phyloP scores from a whole-genome alignment of 1,140 invertebrate species.

The Drosophila pachea region DNA sequence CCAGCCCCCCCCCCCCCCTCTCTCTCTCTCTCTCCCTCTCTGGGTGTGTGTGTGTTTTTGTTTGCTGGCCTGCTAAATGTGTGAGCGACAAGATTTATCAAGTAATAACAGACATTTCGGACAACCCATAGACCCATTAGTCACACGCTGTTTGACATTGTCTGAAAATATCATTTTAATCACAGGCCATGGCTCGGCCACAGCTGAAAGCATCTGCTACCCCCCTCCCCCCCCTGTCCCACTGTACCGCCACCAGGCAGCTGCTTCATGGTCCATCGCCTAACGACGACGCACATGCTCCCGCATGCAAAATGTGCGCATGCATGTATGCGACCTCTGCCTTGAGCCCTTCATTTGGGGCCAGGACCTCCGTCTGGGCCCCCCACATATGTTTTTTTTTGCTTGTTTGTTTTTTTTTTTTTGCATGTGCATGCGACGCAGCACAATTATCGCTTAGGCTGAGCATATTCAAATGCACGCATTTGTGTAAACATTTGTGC shows the following conservation, averaged over 20 bases:
- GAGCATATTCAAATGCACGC: neutral
- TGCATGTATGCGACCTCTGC: slow-evolving; percentile 7
- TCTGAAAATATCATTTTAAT: slow-evolving; percentile 77
- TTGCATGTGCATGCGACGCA: too few species aligned
- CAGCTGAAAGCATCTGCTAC: neutral
- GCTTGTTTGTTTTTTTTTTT: too few species aligned
- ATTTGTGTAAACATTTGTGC: too few species aligned
- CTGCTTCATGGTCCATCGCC: slow-evolving; percentile 21
- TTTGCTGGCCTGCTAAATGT: slow-evolving; percentile 57
- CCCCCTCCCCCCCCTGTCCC: neutral
- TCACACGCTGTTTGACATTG: slow-evolving; percentile 75
- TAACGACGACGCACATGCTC: slow-evolving; percentile 3
- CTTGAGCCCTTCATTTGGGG: too few species aligned
- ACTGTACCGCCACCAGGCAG: neutral
- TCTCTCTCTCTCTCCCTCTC: too few species aligned
- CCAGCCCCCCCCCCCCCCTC: neutral
- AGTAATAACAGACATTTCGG: slow-evolving; percentile 77
- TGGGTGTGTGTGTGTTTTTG: slow-evolving; percentile 9
- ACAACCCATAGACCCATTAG: slow-evolving; percentile 77
- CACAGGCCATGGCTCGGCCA: slow-evolving; percentile 42
- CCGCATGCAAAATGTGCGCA: neutral
- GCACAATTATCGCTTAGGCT: too few species aligned
- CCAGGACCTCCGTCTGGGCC: too few species aligned
- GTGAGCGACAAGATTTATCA: slow-evolving; percentile 77
- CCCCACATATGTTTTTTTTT: too few species aligned